phyloP scores from a whole-genome alignment of 2,888 invertebrate species.

The Entomobrya multifasciata region DNA sequence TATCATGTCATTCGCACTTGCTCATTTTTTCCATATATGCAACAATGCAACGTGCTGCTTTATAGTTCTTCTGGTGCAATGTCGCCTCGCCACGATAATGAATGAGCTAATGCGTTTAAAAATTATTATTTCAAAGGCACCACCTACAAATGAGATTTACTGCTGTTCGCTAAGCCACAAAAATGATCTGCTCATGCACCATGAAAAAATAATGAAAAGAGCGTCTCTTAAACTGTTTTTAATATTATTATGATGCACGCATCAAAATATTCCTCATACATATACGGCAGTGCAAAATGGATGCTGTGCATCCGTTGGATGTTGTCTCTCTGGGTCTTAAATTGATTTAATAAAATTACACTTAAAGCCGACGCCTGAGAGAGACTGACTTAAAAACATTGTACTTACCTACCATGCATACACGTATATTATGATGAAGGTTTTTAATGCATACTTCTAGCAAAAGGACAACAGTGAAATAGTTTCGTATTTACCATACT shows the following conservation, averaged over 20 bases:
- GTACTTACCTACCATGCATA: too few relatives aligned
- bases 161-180: constrained; percentile 20
- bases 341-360: too few relatives aligned
- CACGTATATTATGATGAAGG: too few relatives aligned
- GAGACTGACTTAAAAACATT: too few relatives aligned
- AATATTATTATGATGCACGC: neutral
- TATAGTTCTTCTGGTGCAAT: too few relatives aligned
- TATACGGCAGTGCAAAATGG: neutral
- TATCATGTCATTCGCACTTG: too few relatives aligned
- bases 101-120: neutral
- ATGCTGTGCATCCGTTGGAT: constrained; percentile 6
- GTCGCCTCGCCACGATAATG: neutral
- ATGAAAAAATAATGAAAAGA: constrained; percentile 57
- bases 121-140: neutral
- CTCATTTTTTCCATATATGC: too few relatives aligned
- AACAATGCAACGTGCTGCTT: too few relatives aligned
- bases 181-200: constrained; percentile 34
- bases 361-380: too few relatives aligned
- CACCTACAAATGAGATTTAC: neutral
- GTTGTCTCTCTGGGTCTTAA: too few relatives aligned
- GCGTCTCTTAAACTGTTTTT: neutral
- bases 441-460: too few relatives aligned
- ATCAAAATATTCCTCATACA: neutral
- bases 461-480: too few relatives aligned
- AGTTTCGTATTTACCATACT: neutral